phyloP scores from a whole-genome alignment of 2,113 vertebrate species.

The Sinocyclocheilus rhinocerous region DNA sequence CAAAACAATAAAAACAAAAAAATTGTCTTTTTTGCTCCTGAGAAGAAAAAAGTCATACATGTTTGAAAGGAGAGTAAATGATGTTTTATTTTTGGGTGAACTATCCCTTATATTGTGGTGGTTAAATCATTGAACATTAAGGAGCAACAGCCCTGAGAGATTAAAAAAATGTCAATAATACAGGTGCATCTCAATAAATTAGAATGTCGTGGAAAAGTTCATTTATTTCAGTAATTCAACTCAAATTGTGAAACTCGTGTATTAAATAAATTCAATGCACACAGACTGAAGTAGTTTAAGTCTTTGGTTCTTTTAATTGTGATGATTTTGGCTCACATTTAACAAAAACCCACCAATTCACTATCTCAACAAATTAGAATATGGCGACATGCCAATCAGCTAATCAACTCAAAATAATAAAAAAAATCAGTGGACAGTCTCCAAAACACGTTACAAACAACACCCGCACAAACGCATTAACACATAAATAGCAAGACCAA shows the following conservation, averaged over 20 bases:
- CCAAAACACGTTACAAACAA: background rate
- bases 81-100: background rate
- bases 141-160: background rate
- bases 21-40: background rate
- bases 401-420: background rate
- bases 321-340: too few relatives aligned
- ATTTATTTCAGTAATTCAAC: too few relatives aligned
- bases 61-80: background rate
- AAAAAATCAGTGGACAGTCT: background rate
- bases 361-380: too few relatives aligned
- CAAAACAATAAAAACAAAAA: background rate
- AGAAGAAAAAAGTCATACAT: background rate
- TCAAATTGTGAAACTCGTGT: too few relatives aligned
- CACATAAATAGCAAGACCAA: constrained; percentile 35
- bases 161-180: background rate
- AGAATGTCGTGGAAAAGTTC: too few relatives aligned
- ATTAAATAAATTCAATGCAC: too few relatives aligned
- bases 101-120: background rate
- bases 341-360: too few relatives aligned
- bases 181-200: too few relatives aligned
- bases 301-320: too few relatives aligned
- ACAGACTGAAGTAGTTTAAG: too few relatives aligned
- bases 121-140: background rate
- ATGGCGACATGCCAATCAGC: too few relatives aligned
- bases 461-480: background rate